Base-by-base conservation (phyloP, 2,113 vertebrate genomes). In the Hymenochirus boettgeri region DNA sequence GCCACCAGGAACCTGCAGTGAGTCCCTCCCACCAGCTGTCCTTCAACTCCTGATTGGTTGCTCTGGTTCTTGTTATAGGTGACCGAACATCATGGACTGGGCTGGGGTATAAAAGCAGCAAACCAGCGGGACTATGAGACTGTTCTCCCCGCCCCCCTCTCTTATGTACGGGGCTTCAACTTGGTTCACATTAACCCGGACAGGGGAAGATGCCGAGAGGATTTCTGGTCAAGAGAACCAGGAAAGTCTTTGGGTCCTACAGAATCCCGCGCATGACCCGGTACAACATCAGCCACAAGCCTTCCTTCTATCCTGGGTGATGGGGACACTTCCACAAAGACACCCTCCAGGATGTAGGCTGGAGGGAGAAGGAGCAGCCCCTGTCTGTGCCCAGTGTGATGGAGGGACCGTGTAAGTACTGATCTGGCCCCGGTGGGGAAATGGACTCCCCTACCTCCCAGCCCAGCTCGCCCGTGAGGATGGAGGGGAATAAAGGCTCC, bases 201-300 rank as follows among this genome's bases (percentile, higher is more conserved):
- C 52, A 17, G 57, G 22, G 26, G 24, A 74, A 66, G 29, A 98
- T 98, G 95, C 95, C 95, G 65, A 87, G 92, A 67, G 95, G 95
- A 39, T 98, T 97, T 72, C 71, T 98, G 72, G 95, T 98, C 70
- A 98, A 98, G 80, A 85, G 95, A 63, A 91, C 76, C 81, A 85
- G 82, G 78, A 87, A 91, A 62, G 71, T 80, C 1, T 85, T 88
- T 24, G 79, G 84, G 22, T 91, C 87, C 0, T 94, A 95, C 76
- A 79, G 93, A 62, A 57, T 77, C 42, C 80, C 91, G 42, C 74
- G 60, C 3, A 71, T 8, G 81, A 82, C 47, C 21, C 65, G 69
- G 56, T 64, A 46, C 23, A 75, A 70, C 4, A 60, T 35, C 56
- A 52, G 9, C n/a, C 46, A 39, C 17, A 37, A 5, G 17, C 31